phyloP scores from a whole-genome alignment of 2,797 vertebrate species.

The Hoplostethus atlanticus region DNA sequence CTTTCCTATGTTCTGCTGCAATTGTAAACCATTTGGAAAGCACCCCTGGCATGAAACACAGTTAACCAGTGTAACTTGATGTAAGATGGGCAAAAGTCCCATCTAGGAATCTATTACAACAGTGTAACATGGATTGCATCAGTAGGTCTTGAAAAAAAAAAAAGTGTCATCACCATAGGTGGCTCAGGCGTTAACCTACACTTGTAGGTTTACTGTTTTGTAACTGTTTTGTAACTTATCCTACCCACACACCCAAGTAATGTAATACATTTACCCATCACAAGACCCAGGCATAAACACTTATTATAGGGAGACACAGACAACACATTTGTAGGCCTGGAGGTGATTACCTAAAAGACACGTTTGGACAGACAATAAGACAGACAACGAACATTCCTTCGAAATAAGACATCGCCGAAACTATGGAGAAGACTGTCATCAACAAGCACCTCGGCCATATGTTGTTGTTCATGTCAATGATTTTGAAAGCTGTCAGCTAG shows the following conservation, averaged over 20 bases:
- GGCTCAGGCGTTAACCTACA: no score
- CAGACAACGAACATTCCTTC: neutral
- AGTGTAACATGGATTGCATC: no score
- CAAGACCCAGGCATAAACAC: no score
- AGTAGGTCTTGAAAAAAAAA: no score
- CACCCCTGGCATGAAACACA: constrained; percentile 30
- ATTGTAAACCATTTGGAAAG: neutral
- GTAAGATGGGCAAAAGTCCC: no score
- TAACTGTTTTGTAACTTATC: neutral
- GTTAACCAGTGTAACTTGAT: neutral
- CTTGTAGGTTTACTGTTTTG: no score
- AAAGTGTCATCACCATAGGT: no score
- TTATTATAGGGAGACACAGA: no score
- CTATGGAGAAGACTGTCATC: constrained; percentile 9
- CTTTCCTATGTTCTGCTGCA: neutral
- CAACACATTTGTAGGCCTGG: neutral
- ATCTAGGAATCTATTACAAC: no score
- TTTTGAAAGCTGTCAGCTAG: no score
- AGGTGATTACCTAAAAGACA: neutral
- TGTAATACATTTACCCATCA: neutral
- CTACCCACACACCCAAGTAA: neutral
- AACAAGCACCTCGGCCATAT: neutral
- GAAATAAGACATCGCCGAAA: constrained; percentile 7
- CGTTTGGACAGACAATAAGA: neutral
- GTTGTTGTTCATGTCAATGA: no score